phyloP scores from a whole-genome alignment of 2,888 invertebrate species.

The Diarsia dahlii region DNA sequence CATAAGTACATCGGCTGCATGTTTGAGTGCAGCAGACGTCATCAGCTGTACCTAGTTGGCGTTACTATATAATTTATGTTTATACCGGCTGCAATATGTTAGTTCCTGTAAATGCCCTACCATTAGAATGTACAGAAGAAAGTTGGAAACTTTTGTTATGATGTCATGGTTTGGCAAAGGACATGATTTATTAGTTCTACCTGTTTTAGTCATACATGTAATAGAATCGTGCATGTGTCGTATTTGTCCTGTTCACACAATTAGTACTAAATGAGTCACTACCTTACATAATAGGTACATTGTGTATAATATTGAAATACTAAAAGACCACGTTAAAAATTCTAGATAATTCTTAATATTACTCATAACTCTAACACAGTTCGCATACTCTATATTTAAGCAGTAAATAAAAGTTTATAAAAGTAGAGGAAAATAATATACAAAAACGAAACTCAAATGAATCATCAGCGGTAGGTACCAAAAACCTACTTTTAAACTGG shows the following conservation, averaged over 20 bases:
- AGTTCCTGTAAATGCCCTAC: constrained; percentile 5
- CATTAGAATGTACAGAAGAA: constrained; percentile 27
- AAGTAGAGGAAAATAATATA: background rate
- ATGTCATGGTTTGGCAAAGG: constrained; percentile 34
- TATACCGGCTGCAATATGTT: constrained; percentile 9
- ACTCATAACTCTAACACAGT: constrained; percentile 8
- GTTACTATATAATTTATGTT: constrained; percentile 32
- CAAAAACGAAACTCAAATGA: background rate
- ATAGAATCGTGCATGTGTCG: constrained; percentile 16
- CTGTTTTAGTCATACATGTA: constrained; percentile 44
- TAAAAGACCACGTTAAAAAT: background rate
- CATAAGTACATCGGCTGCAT: background rate
- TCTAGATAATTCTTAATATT: background rate
- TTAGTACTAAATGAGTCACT: constrained; percentile 51
- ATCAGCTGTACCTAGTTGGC: constrained; percentile 30
- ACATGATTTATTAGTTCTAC: constrained; percentile 12
- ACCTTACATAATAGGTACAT: background rate
- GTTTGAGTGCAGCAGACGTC: constrained; percentile 29
- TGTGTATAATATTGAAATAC: background rate
- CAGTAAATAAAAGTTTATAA: constrained; percentile 13
- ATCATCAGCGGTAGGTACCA: background rate
- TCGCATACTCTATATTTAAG: background rate
- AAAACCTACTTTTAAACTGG: background rate
- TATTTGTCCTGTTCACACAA: constrained; percentile 40
- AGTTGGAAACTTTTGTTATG: constrained; percentile 18